These are phyloP conservation scores for Shinisaurus crocodilurus DNA, from an alignment of 2,113 vertebrate genomes.

Conservation along the genomic window DNA sequence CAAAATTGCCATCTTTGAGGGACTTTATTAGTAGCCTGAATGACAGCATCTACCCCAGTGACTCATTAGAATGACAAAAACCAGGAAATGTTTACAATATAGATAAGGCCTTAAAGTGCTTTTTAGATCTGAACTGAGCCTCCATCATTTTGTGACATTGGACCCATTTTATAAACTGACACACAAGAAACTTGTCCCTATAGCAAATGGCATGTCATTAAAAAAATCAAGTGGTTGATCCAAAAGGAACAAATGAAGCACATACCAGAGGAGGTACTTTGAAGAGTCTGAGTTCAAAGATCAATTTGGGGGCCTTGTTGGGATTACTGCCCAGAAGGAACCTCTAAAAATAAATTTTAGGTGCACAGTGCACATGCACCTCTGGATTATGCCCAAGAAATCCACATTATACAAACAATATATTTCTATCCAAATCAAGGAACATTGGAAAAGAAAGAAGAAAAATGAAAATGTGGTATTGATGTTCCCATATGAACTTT, in stretches of 20 bases:
- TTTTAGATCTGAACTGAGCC: not conserved
- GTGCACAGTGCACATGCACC: not conserved
- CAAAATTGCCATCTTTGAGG: not conserved
- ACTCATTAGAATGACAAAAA: not conserved
- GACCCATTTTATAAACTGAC: not conserved
- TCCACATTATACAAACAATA: not conserved
- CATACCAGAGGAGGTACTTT: not conserved
- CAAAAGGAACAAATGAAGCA: not conserved
- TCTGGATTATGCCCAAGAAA: not conserved
- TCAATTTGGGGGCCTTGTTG: not conserved
- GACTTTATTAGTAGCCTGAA: not conserved
- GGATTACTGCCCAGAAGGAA: not conserved
- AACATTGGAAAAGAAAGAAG: not conserved
- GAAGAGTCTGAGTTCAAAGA: not conserved
- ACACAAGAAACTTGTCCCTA: not conserved
- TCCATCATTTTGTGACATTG: not conserved
- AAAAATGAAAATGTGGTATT: not conserved
- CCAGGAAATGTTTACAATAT: not conserved
- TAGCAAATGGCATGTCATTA: not conserved
- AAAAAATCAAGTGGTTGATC: not conserved
- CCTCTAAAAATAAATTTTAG: not conserved
- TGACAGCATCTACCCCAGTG: not conserved
- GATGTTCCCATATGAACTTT: not conserved
- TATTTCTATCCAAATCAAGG: not conserved
- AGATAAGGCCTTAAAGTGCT: not conserved